These are phyloP conservation scores for Lasius platythorax DNA, from an alignment of 2,888 invertebrate genomes.

Conservation along the genomic window DNA sequence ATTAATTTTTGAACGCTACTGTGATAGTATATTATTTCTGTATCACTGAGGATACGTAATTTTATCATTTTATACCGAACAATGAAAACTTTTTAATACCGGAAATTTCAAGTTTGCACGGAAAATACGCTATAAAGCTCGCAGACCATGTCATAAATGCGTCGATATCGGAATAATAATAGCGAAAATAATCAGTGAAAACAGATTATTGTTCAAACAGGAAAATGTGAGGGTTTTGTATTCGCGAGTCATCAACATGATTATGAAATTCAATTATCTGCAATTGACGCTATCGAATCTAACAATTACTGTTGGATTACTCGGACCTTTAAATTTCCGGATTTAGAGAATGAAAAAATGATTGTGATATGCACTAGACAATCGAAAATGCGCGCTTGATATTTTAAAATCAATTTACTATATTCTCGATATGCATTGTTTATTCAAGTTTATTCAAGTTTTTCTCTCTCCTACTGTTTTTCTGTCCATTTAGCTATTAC, in stretches of 20 bases:
- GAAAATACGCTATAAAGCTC: slow-evolving; percentile 31
- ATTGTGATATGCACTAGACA: slow-evolving; percentile 54
- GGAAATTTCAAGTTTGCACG: slow-evolving; percentile 12
- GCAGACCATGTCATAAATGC: slow-evolving; percentile 16
- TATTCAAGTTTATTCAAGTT: slow-evolving; percentile 31
- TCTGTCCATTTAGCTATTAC: slow-evolving; percentile 23
- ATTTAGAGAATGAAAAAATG: slow-evolving; percentile 66
- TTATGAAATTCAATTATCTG: slow-evolving; percentile 70
- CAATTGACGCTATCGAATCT: slow-evolving; percentile 55
- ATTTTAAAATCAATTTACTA: slow-evolving; percentile 62
- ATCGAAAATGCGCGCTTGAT: slow-evolving; percentile 58
- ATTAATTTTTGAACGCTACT: background rate
- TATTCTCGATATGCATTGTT: slow-evolving; percentile 57
- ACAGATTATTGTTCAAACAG: slow-evolving; percentile 42
- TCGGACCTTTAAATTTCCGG: slow-evolving; percentile 65
- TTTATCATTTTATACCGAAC: background rate
- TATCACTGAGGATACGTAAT: background rate
- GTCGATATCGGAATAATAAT: slow-evolving; percentile 37
- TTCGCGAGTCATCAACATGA: slow-evolving; percentile 45
- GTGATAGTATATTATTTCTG: background rate
- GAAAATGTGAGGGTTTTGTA: slow-evolving; percentile 19
- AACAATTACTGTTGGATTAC: slow-evolving; percentile 58
- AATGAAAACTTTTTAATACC: slow-evolving; percentile 28
- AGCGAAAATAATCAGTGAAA: slow-evolving; percentile 38
- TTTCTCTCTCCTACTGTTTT: slow-evolving; percentile 52